phyloP scores from a whole-genome alignment of 2,888 invertebrate genomes.

The Platynereis dumerilii region DNA sequence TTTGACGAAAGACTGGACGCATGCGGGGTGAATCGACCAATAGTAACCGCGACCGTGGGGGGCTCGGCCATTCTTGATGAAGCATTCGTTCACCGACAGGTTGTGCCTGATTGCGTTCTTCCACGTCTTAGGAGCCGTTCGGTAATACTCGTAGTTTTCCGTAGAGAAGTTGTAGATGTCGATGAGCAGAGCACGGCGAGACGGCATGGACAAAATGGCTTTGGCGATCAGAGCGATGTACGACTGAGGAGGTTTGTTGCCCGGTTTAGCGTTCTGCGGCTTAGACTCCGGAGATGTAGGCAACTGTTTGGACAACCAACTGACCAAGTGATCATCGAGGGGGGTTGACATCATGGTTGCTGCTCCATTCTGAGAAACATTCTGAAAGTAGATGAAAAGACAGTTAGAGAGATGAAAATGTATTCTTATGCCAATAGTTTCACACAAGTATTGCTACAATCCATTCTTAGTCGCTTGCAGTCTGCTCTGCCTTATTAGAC shows the following conservation, averaged over 20 bases:
- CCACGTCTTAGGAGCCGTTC: conserved; percentile 11
- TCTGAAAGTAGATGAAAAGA: too few relatives aligned
- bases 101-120: conserved; percentile 19
- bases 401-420: too few relatives aligned
- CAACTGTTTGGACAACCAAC: conserved; percentile 27
- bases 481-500: too few relatives aligned
- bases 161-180: conserved; percentile 17
- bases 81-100: conserved; percentile 21
- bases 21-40: conserved; percentile 21
- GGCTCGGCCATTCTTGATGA: conserved; percentile 15
- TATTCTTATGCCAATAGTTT: too few relatives aligned
- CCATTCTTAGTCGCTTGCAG: too few relatives aligned
- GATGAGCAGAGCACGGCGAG: background rate
- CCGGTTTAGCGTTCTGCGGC: background rate
- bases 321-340: too few relatives aligned
- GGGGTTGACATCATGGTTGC: too few relatives aligned
- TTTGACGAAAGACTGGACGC: background rate
- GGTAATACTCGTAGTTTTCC: conserved; percentile 15
- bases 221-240: conserved; percentile 18
- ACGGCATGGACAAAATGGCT: conserved; percentile 1
- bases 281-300: conserved; percentile 35
- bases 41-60: conserved; percentile 15
- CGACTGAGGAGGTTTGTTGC: conserved; percentile 13
- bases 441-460: too few relatives aligned
- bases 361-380: too few relatives aligned